Evolutionary conservation across 2,888 invertebrate species (phyloP).

Genomic region (Taphrorychus bicolor): DNA sequence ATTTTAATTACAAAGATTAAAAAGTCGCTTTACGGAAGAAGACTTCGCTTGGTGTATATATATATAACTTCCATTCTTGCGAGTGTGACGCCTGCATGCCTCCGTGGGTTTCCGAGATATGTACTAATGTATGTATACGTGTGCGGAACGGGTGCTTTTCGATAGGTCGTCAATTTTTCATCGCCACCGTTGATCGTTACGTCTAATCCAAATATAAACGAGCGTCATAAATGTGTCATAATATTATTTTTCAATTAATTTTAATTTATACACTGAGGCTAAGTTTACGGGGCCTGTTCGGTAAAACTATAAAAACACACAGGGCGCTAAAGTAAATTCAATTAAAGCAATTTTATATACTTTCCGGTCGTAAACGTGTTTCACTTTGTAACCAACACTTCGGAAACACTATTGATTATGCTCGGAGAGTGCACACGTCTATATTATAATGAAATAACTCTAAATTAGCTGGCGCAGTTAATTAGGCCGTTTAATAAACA

Average conservation of each 20-base stretch:
- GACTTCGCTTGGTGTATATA: slow-evolving; percentile 39
- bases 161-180: not conserved
- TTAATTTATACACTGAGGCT: slow-evolving; percentile 2
- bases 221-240: slow-evolving; percentile 8
- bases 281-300: not conserved
- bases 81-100: slow-evolving; percentile 4
- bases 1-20: slow-evolving; percentile 60
- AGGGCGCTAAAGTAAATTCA: slow-evolving; percentile 6
- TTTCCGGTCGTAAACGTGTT: slow-evolving; percentile 3
- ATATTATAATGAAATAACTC: slow-evolving; percentile 31
- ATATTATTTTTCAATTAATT: slow-evolving; percentile 12
- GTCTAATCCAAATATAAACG: not conserved
- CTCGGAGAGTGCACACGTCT: not conserved
- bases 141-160: not conserved
- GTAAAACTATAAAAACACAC: slow-evolving; percentile 1
- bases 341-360: slow-evolving; percentile 7
- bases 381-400: not conserved
- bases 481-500: slow-evolving; percentile 40
- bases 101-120: slow-evolving; percentile 1
- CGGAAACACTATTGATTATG: not conserved
- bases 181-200: not conserved
- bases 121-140: not conserved
- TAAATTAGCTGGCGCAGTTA: slow-evolving; percentile 36
- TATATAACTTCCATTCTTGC: slow-evolving; percentile 9
- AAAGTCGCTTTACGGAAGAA: slow-evolving; percentile 57